Base-by-base conservation (phyloP, 2,888 invertebrate species). In the Xanthorhoe designata region DNA sequence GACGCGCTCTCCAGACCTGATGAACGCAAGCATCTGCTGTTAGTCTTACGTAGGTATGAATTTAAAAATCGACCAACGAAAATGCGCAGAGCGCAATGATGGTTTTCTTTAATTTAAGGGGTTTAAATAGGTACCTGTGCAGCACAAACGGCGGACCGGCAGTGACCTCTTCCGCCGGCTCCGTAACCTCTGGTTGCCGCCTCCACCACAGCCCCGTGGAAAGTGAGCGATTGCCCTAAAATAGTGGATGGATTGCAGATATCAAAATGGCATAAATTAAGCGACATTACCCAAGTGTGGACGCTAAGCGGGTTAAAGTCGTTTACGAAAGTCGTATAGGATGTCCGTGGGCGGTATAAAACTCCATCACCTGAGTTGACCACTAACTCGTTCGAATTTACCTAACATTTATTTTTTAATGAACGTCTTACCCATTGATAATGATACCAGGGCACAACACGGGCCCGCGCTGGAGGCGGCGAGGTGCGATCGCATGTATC, bases 381-480 rank as follows among this genome's bases (percentile, higher is more conserved):
- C 13, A 3, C 3, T 42, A 13, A 42, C 13, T 13, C 38, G 38
- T 2, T 2, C 4, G 38, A 4, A 4, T 42, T 13, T 13, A 45
- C 15, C 1, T n/a, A 45, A 1, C 1, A 15, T 5, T 57, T 49
- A 53, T 45, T 17, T 17, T 17, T 47, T 15, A 8, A 62, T n/a
- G 6, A 50, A 59, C 88, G 93, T 19, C 17, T 94, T 89, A 96
- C 99, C 97, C 96, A 96, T 96, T 19, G 96, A 96, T 15, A 99
- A 94, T 76, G 98, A 99, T 77, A 99, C 97, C 54, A 99, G 95
- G 8, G 99, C 98, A 85, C 98, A 98, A 87, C 98, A 99, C 49
- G 98, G 98, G 66, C 98, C 97, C 64, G 96, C 96, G 85, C 98
- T 98, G 74, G 97, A 97, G 85, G 96, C 97, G 70, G 98, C 97